Evolutionary conservation across 2,113 vertebrate genomes (phyloP), one percentile per base, ranked within the genome.

Genomic region (Bungarus multicinctus): DNA sequence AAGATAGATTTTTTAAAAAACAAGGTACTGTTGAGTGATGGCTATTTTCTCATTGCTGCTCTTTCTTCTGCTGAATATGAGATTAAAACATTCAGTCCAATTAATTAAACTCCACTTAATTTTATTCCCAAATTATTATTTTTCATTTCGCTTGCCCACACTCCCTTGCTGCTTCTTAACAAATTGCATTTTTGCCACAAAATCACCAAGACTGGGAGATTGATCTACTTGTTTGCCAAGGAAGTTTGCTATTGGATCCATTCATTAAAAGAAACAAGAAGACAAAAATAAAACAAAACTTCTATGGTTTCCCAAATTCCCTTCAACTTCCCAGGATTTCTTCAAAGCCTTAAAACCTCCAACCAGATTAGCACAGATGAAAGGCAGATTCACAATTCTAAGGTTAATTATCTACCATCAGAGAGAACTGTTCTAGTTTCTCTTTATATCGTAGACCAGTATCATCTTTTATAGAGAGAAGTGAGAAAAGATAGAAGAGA

Each of bases 71-170:
- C 2, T 43, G 54, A 86, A 86, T 39, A n/a, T 58, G 14, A n/a
- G 88, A 89, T 2, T 11, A 89, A 86, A 60, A 57, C 74, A 92
- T 95, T 93, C 22, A 1, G 90, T 94, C 92, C 90, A 74, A 55
- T 12, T 3, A 50, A 95, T 5, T 86, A 14, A 64, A 54, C 22
- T n/a, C 43, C 12, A 1, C 47, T 1, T 91, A 16, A 74, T 22
- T 22, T 89, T 16, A 5, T 39, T 88, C 69, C 86, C 58, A 88
- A 55, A 81, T 89, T 5, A 34, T 52, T 18, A 2, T 7, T 6
- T 34, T 57, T 81, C 5, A 12, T 18, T 69, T 69, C 14, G 2
- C 30, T 22, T 22, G 23, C 34, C 39, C 20, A 34, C 30, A 50
- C 20, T 50, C 2, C 30, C 54, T 87, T 91, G 45, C 57, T 92